phyloP scores from a whole-genome alignment of 2,797 vertebrate species.

The Micrastur ruficollis region DNA sequence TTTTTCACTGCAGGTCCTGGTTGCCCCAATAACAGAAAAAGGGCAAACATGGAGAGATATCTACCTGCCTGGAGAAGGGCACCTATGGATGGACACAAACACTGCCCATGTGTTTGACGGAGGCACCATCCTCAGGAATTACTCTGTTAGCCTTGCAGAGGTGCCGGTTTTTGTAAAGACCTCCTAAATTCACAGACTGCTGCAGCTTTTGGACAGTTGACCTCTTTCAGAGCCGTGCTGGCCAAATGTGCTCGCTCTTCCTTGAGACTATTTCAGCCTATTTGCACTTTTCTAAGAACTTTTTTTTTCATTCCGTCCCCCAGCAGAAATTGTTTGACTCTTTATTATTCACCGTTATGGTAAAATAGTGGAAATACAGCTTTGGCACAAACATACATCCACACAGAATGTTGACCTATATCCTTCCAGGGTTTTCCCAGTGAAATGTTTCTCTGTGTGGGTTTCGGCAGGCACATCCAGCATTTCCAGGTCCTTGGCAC shows the following conservation, averaged over 20 bases:
- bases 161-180: constrained; percentile 81
- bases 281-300: background rate
- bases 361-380: background rate
- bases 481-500: background rate
- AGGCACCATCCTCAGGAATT: constrained; percentile 83
- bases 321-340: background rate
- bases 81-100: constrained; percentile 84
- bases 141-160: constrained; percentile 80
- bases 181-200: background rate
- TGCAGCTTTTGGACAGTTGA: background rate
- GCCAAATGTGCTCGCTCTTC: background rate
- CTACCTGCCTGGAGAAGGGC: constrained; percentile 84
- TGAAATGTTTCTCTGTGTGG: background rate
- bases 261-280: background rate
- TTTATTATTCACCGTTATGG: background rate
- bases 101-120: constrained; percentile 86
- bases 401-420: rapidly evolving
- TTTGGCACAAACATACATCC: background rate
- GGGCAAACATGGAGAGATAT: constrained; percentile 82
- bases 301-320: background rate
- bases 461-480: background rate
- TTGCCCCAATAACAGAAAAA: constrained; percentile 87
- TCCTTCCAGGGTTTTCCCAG: background rate
- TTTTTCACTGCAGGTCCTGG: constrained; percentile 77
- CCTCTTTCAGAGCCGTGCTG: background rate